phyloP scores from a whole-genome alignment of 2,113 vertebrate species.

The Chascanopsetta lugubris region DNA sequence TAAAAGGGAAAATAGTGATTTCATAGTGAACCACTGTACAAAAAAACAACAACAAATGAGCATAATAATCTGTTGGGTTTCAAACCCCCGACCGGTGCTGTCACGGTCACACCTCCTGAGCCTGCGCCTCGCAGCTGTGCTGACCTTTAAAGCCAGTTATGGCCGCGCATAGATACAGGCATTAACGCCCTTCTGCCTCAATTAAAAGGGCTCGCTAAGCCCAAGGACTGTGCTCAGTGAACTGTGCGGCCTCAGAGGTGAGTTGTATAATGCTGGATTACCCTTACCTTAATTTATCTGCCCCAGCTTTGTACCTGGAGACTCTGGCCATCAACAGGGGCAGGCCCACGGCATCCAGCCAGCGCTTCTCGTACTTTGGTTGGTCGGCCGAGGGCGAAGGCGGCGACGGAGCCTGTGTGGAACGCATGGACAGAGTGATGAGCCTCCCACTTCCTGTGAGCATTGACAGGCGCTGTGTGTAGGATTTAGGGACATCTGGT shows the following conservation, averaged over 20 bases:
- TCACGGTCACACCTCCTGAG: constrained; percentile 29
- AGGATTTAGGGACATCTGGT: no score
- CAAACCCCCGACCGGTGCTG: constrained; percentile 13
- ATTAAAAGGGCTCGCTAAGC: constrained; percentile 63
- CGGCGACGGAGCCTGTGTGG: constrained; percentile 86
- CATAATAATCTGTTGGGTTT: constrained; percentile 34
- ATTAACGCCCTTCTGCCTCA: constrained; percentile 67
- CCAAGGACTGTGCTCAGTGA: constrained; percentile 54
- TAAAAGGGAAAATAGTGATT: not conserved
- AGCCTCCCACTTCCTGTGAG: constrained; percentile 58
- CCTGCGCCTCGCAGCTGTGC: constrained; percentile 22
- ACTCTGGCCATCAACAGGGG: constrained; percentile 92
- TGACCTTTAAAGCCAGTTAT: constrained; percentile 79
- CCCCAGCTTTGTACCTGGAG: constrained; percentile 89
- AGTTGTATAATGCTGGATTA: constrained; percentile 71
- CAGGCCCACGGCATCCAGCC: constrained; percentile 89
- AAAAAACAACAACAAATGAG: constrained; percentile 28
- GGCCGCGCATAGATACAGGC: constrained; percentile 78
- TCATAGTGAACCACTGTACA: constrained; percentile 19
- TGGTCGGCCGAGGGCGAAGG: constrained; percentile 89
- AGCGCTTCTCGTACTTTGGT: constrained; percentile 94
- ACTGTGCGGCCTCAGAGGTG: constrained; percentile 51
- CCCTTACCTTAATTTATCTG: constrained; percentile 90
- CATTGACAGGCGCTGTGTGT: no score
- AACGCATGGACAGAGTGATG: constrained; percentile 75